Percentiles rank a stretch among this genome's conserved stretches.
These are phyloP conservation scores for Notechis scutatus DNA, from an alignment of 2,113 vertebrate species.

Conservation along the genomic window DNA sequence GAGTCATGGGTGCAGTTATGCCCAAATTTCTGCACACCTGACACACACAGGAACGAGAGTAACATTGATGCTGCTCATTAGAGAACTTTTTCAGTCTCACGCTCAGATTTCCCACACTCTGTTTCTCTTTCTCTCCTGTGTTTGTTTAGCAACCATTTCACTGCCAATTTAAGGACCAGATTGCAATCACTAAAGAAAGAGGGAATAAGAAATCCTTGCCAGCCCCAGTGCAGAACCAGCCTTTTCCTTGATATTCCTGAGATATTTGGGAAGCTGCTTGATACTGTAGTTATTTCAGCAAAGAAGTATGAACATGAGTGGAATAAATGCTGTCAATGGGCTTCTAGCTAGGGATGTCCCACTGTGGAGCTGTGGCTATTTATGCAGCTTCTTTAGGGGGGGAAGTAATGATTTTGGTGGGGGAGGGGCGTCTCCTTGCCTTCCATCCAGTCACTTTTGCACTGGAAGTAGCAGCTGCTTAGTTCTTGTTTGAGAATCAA, in stretches of 20 bases:
- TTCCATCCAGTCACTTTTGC: background rate
- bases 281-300: background rate
- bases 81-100: background rate
- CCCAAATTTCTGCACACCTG: background rate
- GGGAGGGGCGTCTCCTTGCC: background rate
- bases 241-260: background rate
- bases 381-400: background rate
- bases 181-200: background rate
- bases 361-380: no score
- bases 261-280: background rate
- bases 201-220: background rate
- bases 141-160: background rate
- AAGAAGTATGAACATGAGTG: background rate
- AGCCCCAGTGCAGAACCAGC: background rate
- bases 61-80: background rate
- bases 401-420: background rate
- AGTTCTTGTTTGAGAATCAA: background rate
- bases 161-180: background rate
- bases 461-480: background rate
- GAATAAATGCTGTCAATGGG: background rate
- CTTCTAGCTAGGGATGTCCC: background rate
- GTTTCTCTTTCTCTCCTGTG: background rate
- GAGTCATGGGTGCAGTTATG: background rate
- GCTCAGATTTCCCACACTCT: no score
- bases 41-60: background rate